Percentiles rank a stretch among this genome's conserved stretches.
Conservation (phyloP, 2,797 vertebrate genomes). For the Lacerta viridis region DNA sequence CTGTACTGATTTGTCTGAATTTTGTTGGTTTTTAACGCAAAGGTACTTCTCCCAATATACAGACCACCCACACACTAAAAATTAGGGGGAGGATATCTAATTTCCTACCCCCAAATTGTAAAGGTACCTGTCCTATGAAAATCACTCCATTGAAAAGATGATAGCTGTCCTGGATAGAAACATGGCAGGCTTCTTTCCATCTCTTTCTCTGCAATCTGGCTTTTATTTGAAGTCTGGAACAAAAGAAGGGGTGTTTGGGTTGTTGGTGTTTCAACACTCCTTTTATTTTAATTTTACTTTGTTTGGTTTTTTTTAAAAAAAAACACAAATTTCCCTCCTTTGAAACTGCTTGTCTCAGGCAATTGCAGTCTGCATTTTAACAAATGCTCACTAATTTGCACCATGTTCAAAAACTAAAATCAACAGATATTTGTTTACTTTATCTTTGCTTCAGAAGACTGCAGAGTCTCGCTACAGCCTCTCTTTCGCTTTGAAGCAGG, state of each 20-base stretch:
- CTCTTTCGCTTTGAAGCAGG: conserved; percentile 16
- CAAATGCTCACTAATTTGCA: conserved; percentile 77
- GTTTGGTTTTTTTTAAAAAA: conserved; percentile 50
- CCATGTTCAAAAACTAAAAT: conserved; percentile 71
- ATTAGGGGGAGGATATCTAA: too few species aligned
- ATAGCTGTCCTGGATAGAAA: conserved; percentile 56
- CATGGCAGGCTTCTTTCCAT: conserved; percentile 60
- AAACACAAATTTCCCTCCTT: conserved; percentile 58
- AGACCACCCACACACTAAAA: too few species aligned
- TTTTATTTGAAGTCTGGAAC: conserved; percentile 73
- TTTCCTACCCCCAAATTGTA: not conserved
- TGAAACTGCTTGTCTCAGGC: conserved; percentile 72
- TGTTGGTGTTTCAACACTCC: not conserved
- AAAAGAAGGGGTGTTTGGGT: conserved; percentile 61
- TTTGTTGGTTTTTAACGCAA: too few species aligned
- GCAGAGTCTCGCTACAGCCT: not conserved
- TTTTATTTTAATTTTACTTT: conserved; percentile 52
- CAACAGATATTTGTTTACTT: conserved; percentile 60
- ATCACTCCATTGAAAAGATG: conserved; percentile 55
- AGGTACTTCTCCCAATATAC: too few species aligned
- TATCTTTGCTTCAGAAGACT: conserved; percentile 68
- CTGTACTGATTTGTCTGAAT: too few species aligned
- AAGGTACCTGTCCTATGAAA: conserved; percentile 37
- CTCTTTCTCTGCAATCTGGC: conserved; percentile 69
- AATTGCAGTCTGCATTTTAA: conserved; percentile 73